Conservation (phyloP, 2,797 vertebrate species). For the Galaxias olidus region DNA sequence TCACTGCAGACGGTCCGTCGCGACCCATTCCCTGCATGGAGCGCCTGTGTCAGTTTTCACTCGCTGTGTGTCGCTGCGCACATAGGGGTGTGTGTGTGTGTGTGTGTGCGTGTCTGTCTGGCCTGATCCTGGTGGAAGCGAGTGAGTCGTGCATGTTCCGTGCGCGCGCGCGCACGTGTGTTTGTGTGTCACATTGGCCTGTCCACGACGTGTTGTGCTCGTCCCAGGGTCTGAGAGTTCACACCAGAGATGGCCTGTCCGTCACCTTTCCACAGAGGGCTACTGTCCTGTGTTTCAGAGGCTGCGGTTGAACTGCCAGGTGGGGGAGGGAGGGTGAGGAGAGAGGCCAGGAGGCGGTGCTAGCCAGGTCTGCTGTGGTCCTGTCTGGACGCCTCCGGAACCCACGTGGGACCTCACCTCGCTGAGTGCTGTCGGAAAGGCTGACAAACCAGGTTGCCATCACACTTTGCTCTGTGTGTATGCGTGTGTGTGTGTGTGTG, state of each 20-base stretch:
- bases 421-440: conserved; percentile 56
- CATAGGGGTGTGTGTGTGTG: not conserved
- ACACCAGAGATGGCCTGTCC: conserved; percentile 63
- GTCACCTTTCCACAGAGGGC: conserved; percentile 67
- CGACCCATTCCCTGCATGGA: not conserved
- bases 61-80: conserved; percentile 11
- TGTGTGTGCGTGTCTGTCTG: not conserved
- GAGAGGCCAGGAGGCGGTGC: conserved; percentile 46
- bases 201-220: conserved; percentile 41
- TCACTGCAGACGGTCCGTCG: conserved; percentile 21
- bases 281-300: conserved; percentile 63
- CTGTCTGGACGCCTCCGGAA: conserved; percentile 60
- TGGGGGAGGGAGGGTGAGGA: conserved; percentile 49
- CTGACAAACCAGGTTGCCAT: conserved; percentile 60
- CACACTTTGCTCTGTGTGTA: conserved; percentile 54
- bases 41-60: not conserved
- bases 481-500: conserved; percentile 30
- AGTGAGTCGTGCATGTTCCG: not conserved
- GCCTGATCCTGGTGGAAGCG: too few relatives aligned
- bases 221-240: conserved; percentile 37
- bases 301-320: conserved; percentile 30
- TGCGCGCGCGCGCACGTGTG: not conserved
- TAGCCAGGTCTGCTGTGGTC: conserved; percentile 65
- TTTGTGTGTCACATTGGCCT: conserved; percentile 43
- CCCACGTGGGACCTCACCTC: conserved; percentile 62